These are phyloP conservation scores for Drosophila guanche DNA, from an alignment of 1,140 invertebrate genomes.

Conservation along the genomic window DNA sequence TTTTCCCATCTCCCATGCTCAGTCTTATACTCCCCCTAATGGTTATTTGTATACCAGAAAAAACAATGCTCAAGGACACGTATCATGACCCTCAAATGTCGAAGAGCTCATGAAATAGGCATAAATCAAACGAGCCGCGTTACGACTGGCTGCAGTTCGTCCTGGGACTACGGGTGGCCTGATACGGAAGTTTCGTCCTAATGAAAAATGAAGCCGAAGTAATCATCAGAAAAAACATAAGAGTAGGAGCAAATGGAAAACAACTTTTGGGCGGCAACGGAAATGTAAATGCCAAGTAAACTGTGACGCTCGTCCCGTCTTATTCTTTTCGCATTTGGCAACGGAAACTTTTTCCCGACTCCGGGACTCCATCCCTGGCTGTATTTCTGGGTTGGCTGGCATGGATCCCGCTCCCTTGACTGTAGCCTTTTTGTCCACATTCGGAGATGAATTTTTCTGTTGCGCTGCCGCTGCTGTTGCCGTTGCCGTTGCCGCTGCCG, in stretches of 20 bases:
- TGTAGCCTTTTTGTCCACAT: slow-evolving; percentile 61
- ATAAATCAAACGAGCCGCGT: slow-evolving; percentile 60
- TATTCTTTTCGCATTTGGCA: slow-evolving; percentile 77
- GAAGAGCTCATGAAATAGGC: slow-evolving; percentile 62
- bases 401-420: not conserved
- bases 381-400: slow-evolving; percentile 5
- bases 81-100: slow-evolving; percentile 21
- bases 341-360: slow-evolving; percentile 53
- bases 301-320: slow-evolving; percentile 53
- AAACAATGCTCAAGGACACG: slow-evolving; percentile 56
- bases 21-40: slow-evolving; percentile 23
- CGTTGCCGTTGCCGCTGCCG: no score
- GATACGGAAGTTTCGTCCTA: slow-evolving; percentile 32
- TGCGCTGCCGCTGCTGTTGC: slow-evolving; percentile 24
- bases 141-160: slow-evolving; percentile 11
- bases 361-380: slow-evolving; percentile 3
- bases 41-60: slow-evolving; percentile 35
- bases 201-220: slow-evolving; percentile 76
- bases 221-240: slow-evolving; percentile 61
- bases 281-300: slow-evolving; percentile 73
- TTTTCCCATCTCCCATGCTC: not conserved
- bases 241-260: slow-evolving; percentile 26
- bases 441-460: slow-evolving; percentile 75
- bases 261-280: slow-evolving; percentile 43
- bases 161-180: slow-evolving; percentile 28